Conservation (phyloP, 2,888 invertebrate genomes). For the Caenorhabditis sp. region DNA sequence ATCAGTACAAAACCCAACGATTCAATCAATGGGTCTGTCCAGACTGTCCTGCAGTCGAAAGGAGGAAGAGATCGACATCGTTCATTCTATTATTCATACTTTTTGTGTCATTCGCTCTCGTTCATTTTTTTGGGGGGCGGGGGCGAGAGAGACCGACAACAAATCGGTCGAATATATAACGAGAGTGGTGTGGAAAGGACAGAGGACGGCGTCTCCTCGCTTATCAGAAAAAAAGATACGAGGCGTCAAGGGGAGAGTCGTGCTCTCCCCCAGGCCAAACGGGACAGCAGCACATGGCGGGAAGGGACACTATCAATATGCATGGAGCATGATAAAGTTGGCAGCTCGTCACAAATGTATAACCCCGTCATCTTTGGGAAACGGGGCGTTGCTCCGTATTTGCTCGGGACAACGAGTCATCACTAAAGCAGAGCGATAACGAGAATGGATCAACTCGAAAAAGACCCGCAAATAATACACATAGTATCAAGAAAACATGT, state of each 20-base stretch:
- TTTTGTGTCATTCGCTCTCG: conserved; percentile 10
- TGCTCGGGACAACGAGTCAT: conserved; percentile 18
- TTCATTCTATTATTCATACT: conserved; percentile 26
- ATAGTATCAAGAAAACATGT: background rate
- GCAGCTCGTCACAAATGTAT: conserved; percentile 35
- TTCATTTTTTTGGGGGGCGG: conserved; percentile 20
- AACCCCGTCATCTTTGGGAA: background rate
- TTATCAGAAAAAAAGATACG: conserved; percentile 32
- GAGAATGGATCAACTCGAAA: background rate
- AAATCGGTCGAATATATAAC: conserved; percentile 17
- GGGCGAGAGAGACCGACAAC: conserved; percentile 4
- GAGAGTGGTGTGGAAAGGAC: conserved; percentile 12
- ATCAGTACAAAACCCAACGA: background rate
- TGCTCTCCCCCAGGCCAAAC: conserved; percentile 5
- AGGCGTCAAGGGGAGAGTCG: background rate
- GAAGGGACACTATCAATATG: conserved; percentile 37
- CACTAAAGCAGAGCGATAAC: background rate
- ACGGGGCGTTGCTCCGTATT: conserved; percentile 12
- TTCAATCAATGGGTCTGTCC: conserved; percentile 11
- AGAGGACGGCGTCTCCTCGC: conserved; percentile 20
- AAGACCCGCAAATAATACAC: background rate
- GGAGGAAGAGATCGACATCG: background rate
- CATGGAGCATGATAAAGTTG: conserved; percentile 40
- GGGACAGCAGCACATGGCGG: conserved; percentile 8
- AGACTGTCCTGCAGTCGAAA: too few species aligned